Conservation (phyloP, 2,797 vertebrate genomes). For the Scolopax bukidnonensis region DNA sequence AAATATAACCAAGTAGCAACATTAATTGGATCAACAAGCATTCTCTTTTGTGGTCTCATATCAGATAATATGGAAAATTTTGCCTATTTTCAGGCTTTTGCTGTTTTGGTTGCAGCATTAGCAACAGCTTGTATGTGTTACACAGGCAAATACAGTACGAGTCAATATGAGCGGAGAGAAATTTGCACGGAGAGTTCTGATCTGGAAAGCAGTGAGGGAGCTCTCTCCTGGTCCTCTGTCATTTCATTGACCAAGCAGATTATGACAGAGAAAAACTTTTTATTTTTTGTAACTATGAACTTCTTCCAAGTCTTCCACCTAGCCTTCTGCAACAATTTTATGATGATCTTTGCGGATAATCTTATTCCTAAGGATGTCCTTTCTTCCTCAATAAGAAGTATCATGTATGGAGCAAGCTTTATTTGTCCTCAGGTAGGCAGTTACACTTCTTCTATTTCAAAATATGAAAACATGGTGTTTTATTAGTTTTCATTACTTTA, state of each 20-base stretch:
- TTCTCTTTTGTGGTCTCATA: constrained; percentile 88
- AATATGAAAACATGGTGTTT: background rate
- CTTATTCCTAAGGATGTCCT: constrained; percentile 87
- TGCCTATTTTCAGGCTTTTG: constrained; percentile 80
- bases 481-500: background rate
- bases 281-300: constrained; percentile 89
- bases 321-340: constrained; percentile 91
- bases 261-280: constrained; percentile 85
- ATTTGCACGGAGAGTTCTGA: background rate
- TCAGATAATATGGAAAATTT: constrained; percentile 89
- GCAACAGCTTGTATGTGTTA: constrained; percentile 86
- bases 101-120: constrained; percentile 76
- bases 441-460: background rate
- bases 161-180: constrained; percentile 74
- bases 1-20: constrained; percentile 88
- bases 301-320: constrained; percentile 92
- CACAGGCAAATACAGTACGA: constrained; percentile 81
- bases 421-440: constrained; percentile 90
- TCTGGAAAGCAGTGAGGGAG: background rate
- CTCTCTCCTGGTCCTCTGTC: constrained; percentile 76
- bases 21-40: constrained; percentile 83
- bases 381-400: constrained; percentile 82
- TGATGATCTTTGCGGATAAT: constrained; percentile 89
- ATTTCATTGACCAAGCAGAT: constrained; percentile 84
- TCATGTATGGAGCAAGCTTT: constrained; percentile 91